Evolutionary conservation across 2,888 invertebrate species (phyloP).

Genomic region (Cylloceria caligata): DNA sequence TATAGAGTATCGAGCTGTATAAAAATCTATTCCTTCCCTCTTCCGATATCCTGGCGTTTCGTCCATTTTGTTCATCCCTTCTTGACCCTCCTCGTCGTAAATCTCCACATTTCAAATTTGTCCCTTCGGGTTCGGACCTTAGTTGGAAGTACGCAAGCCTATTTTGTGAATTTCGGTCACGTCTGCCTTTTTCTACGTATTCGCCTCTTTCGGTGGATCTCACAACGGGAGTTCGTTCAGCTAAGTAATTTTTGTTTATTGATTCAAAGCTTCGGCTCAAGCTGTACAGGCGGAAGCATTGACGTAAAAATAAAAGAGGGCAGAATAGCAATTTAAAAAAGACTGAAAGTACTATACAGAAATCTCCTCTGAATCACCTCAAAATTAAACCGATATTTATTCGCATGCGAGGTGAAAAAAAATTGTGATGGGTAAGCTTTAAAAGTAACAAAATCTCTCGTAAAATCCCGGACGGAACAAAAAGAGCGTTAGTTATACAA

Average conservation of each 20-base stretch:
- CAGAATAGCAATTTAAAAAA: background rate
- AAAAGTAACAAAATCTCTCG: conserved; percentile 11
- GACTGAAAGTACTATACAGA: background rate
- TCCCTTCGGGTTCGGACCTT: conserved; percentile 55
- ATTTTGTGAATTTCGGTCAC: conserved; percentile 51
- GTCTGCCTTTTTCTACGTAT: conserved; percentile 11
- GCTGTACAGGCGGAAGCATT: background rate
- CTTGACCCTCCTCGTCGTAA: conserved; percentile 51
- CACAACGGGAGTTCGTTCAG: background rate
- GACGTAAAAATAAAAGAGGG: background rate
- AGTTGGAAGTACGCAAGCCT: background rate
- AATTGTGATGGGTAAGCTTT: conserved; percentile 3
- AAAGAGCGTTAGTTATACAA: background rate
- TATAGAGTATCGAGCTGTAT: conserved; percentile 32
- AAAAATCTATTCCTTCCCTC: conserved; percentile 56
- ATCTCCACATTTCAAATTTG: conserved; percentile 66
- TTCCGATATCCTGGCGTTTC: conserved; percentile 24
- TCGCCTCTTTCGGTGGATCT: conserved; percentile 1
- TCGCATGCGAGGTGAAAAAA: background rate
- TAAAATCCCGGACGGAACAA: conserved; percentile 10
- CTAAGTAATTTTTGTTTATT: conserved; percentile 4
- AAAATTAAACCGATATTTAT: background rate
- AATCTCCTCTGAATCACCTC: background rate
- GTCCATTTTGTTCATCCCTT: conserved; percentile 14
- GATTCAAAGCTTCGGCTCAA: background rate